Evolutionary conservation across 2,113 vertebrate species (phyloP), one percentile per base, ranked within the genome.

Genomic region (Phylloscopus trochiloides): DNA sequence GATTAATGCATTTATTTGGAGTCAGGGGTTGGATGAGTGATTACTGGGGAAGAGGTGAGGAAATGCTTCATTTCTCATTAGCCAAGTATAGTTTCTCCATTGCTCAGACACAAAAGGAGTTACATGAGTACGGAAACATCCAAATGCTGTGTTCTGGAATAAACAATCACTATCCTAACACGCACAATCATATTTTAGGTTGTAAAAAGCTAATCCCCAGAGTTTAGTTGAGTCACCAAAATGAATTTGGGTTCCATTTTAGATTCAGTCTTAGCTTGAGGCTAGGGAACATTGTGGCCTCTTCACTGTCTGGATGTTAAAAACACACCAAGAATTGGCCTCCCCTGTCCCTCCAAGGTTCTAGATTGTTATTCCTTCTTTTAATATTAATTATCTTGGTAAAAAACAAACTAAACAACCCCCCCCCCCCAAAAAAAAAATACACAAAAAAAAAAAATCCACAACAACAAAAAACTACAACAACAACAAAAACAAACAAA

Each of bases 361-460:
- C 77, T 83, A 47, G 58, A 71, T 80, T 89, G 42, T 81, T 38
- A 84, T 96, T 96, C 83, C 48, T 94, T 88, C 47, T n/a, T 84
- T 97, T 97, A 97, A 90, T 97, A 89, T 93, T 96, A 94, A 96
- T 97, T 96, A 95, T 89, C 45, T 67, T 67, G 34, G 38, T 95
- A 95, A 47, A 66, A 84, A 70, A 86, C 13, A 13, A 40, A 40
- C 40, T 13, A 40, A 40, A 40, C 40, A 13, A 40, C 12, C 40
- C 40, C 40, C 40, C 40, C 5, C 38, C 38, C 38, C 10, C 10
- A 10, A 40, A 40, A 40, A 54, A 38, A 17, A 34, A 6, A 4
- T 2, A 18, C 22, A 22, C 20, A 52, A 17, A 17, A 15, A 38
- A 7, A 26, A 40, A 16, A 3, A 16, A 18, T 40, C 40, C 12